A percentile compares a stretch with the other conserved stretches of the same genome.
Conservation (phyloP, 2,113 vertebrate species). For the Zosterops lateralis region DNA sequence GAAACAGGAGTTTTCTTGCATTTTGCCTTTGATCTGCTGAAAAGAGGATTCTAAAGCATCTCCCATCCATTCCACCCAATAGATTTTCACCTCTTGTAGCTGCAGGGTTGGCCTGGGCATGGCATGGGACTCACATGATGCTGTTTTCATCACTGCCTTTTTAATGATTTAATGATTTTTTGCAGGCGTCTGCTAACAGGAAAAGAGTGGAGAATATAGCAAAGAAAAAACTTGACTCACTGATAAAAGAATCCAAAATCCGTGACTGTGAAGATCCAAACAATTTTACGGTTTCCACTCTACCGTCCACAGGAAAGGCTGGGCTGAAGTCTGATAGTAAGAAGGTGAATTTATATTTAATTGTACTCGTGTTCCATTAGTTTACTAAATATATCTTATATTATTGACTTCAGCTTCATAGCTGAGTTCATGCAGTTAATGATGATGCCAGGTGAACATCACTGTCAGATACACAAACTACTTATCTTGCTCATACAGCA, state of each 20-base stretch:
- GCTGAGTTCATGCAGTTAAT: not conserved
- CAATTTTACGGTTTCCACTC: conserved; percentile 82
- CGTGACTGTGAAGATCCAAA: conserved; percentile 91
- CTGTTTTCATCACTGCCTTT: not conserved
- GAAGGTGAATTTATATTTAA: conserved; percentile 50
- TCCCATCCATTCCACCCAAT: not conserved
- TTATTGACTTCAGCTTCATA: not conserved
- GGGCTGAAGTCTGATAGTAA: conserved; percentile 69
- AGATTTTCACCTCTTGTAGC: not conserved
- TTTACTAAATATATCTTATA: not conserved
- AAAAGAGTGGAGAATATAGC: conserved; percentile 93
- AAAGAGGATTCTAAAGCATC: not conserved
- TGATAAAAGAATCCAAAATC: conserved; percentile 96
- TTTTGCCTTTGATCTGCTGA: not conserved
- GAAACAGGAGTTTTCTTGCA: not conserved
- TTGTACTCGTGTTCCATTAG: not conserved
- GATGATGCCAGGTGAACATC: conserved; percentile 39
- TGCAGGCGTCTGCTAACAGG: conserved; percentile 87
- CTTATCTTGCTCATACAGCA: not conserved
- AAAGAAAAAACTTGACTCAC: conserved; percentile 91
- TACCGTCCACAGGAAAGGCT: conserved; percentile 75
- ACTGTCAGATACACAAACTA: not conserved
- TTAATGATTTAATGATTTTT: not conserved
- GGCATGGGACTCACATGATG: not conserved
- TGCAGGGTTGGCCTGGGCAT: not conserved